Evolutionary conservation across 1,140 invertebrate species (phyloP).

Genomic region (Sycophaga agraensis): DNA sequence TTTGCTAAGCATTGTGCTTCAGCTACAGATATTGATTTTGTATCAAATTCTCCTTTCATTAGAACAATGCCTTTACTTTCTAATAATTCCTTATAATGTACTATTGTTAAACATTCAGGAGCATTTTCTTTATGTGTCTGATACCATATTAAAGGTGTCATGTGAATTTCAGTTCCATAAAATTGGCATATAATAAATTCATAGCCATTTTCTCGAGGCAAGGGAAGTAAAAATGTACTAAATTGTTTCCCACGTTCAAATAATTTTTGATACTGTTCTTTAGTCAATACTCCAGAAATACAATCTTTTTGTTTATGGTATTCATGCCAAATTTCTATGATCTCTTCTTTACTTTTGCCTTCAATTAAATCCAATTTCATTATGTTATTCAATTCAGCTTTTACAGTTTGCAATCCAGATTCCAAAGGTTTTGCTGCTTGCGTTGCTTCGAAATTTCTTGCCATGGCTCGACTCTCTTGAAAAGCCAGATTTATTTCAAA

Average conservation of each 20-base stretch:
- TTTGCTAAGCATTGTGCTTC: conserved; percentile 86
- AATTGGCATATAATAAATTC: conserved; percentile 86
- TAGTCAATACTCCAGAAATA: conserved; percentile 71
- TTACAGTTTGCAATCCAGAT: conserved; percentile 44
- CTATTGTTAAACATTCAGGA: conserved; percentile 82
- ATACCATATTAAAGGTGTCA: conserved; percentile 84
- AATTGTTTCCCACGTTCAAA: conserved; percentile 61
- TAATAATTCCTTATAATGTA: conserved; percentile 79
- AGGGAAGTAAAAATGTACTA: conserved; percentile 77
- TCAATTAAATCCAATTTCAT: conserved; percentile 79
- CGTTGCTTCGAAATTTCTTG: conserved; percentile 38
- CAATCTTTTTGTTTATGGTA: conserved; percentile 77
- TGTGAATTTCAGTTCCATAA: conserved; percentile 74
- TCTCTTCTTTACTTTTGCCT: conserved; percentile 74
- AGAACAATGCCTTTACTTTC: conserved; percentile 78
- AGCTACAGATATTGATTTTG: conserved; percentile 72
- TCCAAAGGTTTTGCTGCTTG: conserved; percentile 55
- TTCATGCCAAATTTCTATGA: conserved; percentile 76
- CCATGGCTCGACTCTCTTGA: conserved; percentile 41
- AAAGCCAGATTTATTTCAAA: conserved; percentile 32
- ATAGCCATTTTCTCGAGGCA: conserved; percentile 81
- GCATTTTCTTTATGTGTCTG: conserved; percentile 90
- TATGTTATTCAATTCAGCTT: conserved; percentile 64
- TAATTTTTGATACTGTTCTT: conserved; percentile 63
- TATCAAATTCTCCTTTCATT: conserved; percentile 87